phyloP scores from a whole-genome alignment of 2,113 vertebrate genomes.

The Muntiacus muntjak region DNA sequence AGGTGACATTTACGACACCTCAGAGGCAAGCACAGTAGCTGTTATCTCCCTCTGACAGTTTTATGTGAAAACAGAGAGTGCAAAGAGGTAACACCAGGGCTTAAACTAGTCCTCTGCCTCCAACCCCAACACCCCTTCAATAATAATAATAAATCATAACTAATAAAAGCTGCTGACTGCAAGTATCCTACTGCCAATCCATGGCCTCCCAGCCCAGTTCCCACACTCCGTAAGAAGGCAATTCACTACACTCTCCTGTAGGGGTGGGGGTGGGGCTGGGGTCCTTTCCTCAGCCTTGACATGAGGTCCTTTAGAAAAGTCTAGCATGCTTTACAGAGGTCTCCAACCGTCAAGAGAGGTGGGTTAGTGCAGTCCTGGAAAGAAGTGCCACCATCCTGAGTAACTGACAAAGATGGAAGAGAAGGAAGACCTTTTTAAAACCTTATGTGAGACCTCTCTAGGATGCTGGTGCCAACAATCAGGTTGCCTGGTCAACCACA shows the following conservation, averaged over 20 bases:
- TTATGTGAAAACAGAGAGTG: background rate
- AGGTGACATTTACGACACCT: background rate
- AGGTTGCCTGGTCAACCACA: background rate
- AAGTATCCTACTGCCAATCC: background rate
- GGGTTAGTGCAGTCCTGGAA: background rate
- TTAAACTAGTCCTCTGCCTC: background rate
- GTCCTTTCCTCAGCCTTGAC: background rate
- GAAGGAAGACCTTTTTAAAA: background rate
- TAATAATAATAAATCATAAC: background rate
- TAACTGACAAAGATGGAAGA: background rate
- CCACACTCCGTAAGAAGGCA: background rate
- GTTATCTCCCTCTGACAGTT: background rate
- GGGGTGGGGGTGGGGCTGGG: background rate
- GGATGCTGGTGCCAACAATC: background rate
- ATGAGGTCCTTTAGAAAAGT: background rate
- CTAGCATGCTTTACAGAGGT: constrained; percentile 5
- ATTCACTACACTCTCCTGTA: background rate
- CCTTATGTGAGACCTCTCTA: background rate
- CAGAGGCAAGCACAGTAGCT: background rate
- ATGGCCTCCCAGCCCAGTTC: background rate
- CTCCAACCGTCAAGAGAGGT: background rate
- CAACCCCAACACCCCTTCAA: background rate
- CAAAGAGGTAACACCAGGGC: background rate
- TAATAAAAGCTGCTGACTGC: background rate
- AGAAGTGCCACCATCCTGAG: background rate